Percentiles rank a stretch among this genome's conserved stretches.
phyloP scores from a whole-genome alignment of 2,888 invertebrate species.

The Drosophila longiperda region DNA sequence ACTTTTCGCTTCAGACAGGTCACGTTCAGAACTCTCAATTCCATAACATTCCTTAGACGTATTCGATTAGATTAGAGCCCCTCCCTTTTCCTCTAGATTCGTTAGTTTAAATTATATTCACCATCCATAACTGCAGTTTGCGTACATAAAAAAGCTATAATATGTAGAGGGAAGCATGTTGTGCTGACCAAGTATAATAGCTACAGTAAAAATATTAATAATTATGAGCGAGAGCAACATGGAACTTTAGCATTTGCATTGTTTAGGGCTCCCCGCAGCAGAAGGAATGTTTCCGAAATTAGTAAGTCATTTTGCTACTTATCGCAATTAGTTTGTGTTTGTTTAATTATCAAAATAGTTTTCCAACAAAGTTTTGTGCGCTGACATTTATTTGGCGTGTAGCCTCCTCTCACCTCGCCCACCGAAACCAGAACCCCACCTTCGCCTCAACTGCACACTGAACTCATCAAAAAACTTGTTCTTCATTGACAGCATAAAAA shows the following conservation, averaged over 20 bases:
- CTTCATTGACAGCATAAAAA: slow-evolving; percentile 57
- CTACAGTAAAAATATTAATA: not conserved
- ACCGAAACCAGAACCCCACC: not conserved
- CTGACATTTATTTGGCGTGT: slow-evolving; percentile 73
- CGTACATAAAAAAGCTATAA: not conserved
- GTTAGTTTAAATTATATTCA: not conserved
- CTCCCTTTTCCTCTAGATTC: not conserved
- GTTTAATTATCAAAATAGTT: slow-evolving; percentile 76
- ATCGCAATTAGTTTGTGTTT: slow-evolving; percentile 71
- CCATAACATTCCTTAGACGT: not conserved
- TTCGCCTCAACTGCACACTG: not conserved
- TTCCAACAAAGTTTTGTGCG: slow-evolving; percentile 64
- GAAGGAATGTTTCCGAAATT: slow-evolving; percentile 35
- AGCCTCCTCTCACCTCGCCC: slow-evolving; percentile 14
- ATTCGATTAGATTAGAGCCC: not conserved
- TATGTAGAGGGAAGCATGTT: not conserved
- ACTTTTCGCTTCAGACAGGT: not conserved
- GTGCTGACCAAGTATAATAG: not conserved
- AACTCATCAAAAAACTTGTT: slow-evolving; percentile 58
- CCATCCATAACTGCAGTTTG: not conserved
- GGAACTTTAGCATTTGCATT: slow-evolving; percentile 36
- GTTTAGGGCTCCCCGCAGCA: slow-evolving; percentile 31
- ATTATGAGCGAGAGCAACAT: not conserved
- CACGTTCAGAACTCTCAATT: not conserved
- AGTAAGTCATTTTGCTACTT: slow-evolving; percentile 56